Evolutionary conservation across 2,113 vertebrate species (phyloP).

Genomic region (Gambusia holbrooki): DNA sequence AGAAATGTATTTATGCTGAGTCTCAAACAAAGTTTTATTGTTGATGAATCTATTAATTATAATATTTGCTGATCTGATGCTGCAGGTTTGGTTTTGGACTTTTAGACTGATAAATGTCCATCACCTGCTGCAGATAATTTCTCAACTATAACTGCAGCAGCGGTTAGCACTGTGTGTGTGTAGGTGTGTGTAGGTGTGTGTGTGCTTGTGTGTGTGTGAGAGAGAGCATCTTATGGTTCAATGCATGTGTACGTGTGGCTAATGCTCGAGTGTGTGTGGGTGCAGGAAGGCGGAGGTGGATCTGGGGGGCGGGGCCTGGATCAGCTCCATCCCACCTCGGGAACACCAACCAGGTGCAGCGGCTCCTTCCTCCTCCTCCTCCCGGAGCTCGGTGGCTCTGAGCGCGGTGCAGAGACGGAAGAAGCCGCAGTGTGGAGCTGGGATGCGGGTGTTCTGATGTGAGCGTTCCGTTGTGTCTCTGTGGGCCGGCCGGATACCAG

Average conservation of each 20-base stretch:
- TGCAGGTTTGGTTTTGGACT: neutral
- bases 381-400: slow-evolving; percentile 8
- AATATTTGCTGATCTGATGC: neutral
- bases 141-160: neutral
- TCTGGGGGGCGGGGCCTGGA: slow-evolving; percentile 49
- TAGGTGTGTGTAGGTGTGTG: no score
- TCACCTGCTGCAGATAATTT: neutral
- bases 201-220: no score
- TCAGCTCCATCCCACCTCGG: slow-evolving; percentile 56
- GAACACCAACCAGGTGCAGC: slow-evolving; percentile 77
- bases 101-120: neutral
- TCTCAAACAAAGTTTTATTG: neutral
- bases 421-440: slow-evolving; percentile 1
- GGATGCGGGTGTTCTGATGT: neutral
- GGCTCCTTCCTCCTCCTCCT: slow-evolving; percentile 32
- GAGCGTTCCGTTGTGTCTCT: neutral
- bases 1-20: neutral
- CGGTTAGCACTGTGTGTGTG: no score
- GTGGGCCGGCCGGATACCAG: slow-evolving; percentile 42
- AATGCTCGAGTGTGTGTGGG: neutral
- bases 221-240: neutral
- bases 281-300: slow-evolving; percentile 7
- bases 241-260: neutral
- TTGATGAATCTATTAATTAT: neutral
- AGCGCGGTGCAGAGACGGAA: neutral